phyloP scores from a whole-genome alignment of 2,888 invertebrate species.

The Ametastegia equiseti region DNA sequence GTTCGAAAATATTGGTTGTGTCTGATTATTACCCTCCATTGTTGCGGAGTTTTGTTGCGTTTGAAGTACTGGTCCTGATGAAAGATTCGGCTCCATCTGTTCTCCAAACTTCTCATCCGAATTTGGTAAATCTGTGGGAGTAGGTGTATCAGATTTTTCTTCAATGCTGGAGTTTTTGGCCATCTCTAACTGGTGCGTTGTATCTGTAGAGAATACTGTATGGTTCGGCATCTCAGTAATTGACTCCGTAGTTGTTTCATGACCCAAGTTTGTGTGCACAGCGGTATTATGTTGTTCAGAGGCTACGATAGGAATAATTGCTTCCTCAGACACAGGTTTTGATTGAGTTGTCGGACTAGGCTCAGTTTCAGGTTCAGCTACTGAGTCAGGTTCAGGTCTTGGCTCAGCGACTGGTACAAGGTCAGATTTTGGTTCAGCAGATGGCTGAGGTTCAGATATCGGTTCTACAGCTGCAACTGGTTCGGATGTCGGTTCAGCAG shows the following conservation, averaged over 20 bases:
- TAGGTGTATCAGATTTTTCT: background rate
- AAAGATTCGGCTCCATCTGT: conserved; percentile 5
- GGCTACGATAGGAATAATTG: conserved; percentile 2
- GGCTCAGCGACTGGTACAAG: conserved; percentile 53
- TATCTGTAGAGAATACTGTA: conserved; percentile 20
- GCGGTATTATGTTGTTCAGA: background rate
- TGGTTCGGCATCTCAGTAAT: conserved; percentile 5
- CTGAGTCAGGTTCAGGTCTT: conserved; percentile 50
- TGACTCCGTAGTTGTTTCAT: conserved; percentile 8
- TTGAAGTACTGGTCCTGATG: conserved; percentile 27
- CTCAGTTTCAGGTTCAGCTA: conserved; percentile 7
- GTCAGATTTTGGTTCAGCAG: conserved; percentile 59
- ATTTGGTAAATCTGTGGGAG: background rate
- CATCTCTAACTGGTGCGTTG: background rate
- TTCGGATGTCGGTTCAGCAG: conserved; percentile 51
- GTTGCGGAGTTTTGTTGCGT: background rate
- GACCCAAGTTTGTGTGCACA: background rate
- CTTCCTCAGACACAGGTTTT: conserved; percentile 35
- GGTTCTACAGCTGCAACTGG: conserved; percentile 28
- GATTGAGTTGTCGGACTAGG: background rate
- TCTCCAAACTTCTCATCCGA: background rate
- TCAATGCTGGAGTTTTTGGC: background rate
- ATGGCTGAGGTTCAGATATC: conserved; percentile 61
- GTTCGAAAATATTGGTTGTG: background rate
- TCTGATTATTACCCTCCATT: background rate